Percentiles rank a stretch among this genome's conserved stretches.
Conservation (phyloP, 1,140 invertebrate genomes). For the Uloborus diversus region DNA sequence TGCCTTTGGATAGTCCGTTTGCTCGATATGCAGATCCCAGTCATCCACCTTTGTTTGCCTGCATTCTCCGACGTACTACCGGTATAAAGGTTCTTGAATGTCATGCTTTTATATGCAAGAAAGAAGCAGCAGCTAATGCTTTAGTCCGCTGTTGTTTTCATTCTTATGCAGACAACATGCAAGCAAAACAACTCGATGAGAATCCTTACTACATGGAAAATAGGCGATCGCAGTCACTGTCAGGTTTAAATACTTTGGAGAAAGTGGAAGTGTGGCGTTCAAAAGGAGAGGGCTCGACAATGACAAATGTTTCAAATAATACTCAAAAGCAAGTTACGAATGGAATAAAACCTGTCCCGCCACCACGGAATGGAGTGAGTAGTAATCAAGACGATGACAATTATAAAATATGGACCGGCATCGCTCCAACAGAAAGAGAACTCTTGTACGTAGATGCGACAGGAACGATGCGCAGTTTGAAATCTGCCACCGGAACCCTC, state of each 20-base stretch:
- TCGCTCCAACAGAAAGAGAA: slow-evolving; percentile 48
- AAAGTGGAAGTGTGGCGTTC: slow-evolving; percentile 61
- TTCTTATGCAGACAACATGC: slow-evolving; percentile 92
- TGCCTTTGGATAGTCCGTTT: slow-evolving; percentile 96
- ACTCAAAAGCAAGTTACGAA: slow-evolving; percentile 62
- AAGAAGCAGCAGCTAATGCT: slow-evolving; percentile 93
- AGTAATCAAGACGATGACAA: slow-evolving; percentile 77
- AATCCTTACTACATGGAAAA: slow-evolving; percentile 59
- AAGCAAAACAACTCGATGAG: slow-evolving; percentile 75
- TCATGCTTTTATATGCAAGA: slow-evolving; percentile 97
- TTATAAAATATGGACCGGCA: slow-evolving; percentile 87
- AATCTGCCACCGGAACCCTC: slow-evolving; percentile 69
- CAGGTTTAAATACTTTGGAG: slow-evolving; percentile 60
- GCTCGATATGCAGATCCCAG: slow-evolving; percentile 76
- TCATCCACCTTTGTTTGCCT: slow-evolving; percentile 96
- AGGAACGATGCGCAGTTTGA: slow-evolving; percentile 74
- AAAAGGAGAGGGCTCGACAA: background rate
- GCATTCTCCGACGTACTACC: slow-evolving; percentile 91
- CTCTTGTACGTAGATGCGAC: slow-evolving; percentile 64
- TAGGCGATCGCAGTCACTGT: slow-evolving; percentile 57
- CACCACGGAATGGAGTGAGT: slow-evolving; percentile 67
- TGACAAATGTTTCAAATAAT: slow-evolving; percentile 67
- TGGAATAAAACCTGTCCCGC: slow-evolving; percentile 62
- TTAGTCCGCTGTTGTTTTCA: slow-evolving; percentile 94
- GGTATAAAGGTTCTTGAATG: slow-evolving; percentile 99